Percentiles rank a stretch among this genome's conserved stretches.
Evolutionary conservation across 1,140 invertebrate genomes (phyloP).

Genomic region (Meloidogyne hapla): DNA sequence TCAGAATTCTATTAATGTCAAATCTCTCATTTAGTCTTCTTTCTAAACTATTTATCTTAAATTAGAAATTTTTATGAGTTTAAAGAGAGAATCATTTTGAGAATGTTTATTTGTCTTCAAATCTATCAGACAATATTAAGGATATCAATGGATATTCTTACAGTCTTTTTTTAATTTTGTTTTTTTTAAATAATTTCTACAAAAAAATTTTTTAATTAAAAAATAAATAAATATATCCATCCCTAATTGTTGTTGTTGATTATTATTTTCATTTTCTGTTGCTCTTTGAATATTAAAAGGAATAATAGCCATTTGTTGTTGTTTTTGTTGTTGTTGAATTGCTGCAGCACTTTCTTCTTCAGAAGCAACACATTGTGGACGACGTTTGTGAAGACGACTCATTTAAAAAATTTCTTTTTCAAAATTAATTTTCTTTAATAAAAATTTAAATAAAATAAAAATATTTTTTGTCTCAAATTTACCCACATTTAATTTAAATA

Average conservation of each 20-base stretch:
- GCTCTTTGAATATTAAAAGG: not conserved
- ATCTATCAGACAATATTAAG: too few species aligned
- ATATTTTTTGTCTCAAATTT: not conserved
- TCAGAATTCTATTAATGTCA: not conserved
- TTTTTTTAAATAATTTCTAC: not conserved
- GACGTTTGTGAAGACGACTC: constrained; percentile 6
- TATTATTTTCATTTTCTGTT: not conserved
- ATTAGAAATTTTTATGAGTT: too few species aligned
- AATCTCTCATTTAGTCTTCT: not conserved
- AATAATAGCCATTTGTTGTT: not conserved
- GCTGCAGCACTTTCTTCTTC: constrained; percentile 18
- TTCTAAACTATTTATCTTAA: not conserved
- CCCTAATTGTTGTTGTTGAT: constrained; percentile 7
- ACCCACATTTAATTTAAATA: not conserved
- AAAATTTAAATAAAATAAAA: not conserved
- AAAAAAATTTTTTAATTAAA: not conserved
- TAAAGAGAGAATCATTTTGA: too few species aligned
- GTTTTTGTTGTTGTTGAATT: constrained; percentile 1
- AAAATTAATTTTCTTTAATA: constrained; percentile 1
- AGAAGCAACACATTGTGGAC: not conserved
- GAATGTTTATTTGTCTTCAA: too few species aligned
- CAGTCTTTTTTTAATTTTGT: not conserved
- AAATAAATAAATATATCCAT: not conserved
- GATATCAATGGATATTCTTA: not conserved
- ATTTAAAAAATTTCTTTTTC: not conserved